phyloP scores from a whole-genome alignment of 2,888 invertebrate species.

The Teleiodes luculella region DNA sequence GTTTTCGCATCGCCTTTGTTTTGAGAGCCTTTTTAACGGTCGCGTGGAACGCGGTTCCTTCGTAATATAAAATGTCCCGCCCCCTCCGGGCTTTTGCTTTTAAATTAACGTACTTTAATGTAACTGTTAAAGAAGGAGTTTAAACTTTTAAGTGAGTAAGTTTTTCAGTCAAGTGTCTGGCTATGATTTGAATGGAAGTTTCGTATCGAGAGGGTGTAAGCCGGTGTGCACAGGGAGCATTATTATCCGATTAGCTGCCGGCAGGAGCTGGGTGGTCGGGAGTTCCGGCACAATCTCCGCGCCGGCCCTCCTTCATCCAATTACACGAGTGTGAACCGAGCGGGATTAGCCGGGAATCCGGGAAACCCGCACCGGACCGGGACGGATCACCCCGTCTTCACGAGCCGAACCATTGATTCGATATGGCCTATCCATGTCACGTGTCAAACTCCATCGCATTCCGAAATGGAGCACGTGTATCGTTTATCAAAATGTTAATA shows the following conservation, averaged over 20 bases:
- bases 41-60: conserved; percentile 25
- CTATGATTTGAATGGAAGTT: conserved; percentile 4
- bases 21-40: conserved; percentile 29
- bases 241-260: conserved; percentile 70
- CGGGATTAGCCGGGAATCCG: conserved; percentile 45
- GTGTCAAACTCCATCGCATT: background rate
- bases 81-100: conserved; percentile 33
- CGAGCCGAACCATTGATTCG: background rate
- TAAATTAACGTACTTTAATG: conserved; percentile 37
- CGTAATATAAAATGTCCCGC: conserved; percentile 26
- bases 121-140: conserved; percentile 27
- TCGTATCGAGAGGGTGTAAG: background rate
- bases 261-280: conserved; percentile 25
- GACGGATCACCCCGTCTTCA: conserved; percentile 11
- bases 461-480: background rate
- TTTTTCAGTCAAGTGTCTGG: conserved; percentile 14
- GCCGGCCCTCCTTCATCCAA: conserved; percentile 68
- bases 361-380: conserved; percentile 8
- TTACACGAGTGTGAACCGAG: conserved; percentile 71
- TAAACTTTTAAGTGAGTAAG: conserved; percentile 23
- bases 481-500: background rate
- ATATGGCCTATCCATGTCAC: background rate
- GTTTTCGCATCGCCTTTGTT: conserved; percentile 30
- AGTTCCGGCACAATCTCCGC: conserved; percentile 61
- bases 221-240: conserved; percentile 37